Evolutionary conservation across 2,113 vertebrate genomes (phyloP).

Genomic region (Toxotes jaculatrix): DNA sequence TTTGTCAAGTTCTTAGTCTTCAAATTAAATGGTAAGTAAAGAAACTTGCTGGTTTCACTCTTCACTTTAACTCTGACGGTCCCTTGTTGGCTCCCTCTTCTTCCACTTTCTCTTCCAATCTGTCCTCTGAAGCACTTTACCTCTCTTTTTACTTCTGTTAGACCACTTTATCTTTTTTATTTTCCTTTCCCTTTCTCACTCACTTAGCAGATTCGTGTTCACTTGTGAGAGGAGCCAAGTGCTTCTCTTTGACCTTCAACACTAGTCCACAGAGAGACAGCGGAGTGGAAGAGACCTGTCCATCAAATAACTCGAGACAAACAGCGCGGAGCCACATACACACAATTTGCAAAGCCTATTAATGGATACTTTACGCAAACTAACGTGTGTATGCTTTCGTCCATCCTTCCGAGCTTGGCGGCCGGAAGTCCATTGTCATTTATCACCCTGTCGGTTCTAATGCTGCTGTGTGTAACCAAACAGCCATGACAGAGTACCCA

Average conservation of each 20-base stretch:
- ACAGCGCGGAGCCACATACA: conserved; percentile 5
- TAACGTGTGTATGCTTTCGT: conserved; percentile 4
- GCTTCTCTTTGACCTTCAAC: conserved; percentile 67
- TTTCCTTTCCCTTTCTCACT: conserved; percentile 31
- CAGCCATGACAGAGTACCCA: conserved; percentile 57
- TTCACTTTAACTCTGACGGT: background rate
- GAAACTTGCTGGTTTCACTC: background rate
- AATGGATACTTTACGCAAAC: background rate
- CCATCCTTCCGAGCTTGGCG: conserved; percentile 9
- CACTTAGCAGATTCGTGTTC: conserved; percentile 35
- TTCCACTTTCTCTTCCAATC: conserved; percentile 10
- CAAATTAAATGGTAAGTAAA: background rate
- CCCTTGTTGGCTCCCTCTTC: background rate
- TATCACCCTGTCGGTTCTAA: conserved; percentile 57
- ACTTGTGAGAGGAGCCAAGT: conserved; percentile 40
- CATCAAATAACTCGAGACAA: conserved; percentile 37
- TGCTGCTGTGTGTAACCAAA: conserved; percentile 51
- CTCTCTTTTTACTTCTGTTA: conserved; percentile 21
- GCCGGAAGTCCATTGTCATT: conserved; percentile 53
- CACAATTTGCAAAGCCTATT: background rate
- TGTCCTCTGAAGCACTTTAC: background rate
- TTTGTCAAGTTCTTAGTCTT: background rate
- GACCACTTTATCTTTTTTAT: conserved; percentile 39
- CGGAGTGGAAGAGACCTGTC: conserved; percentile 38
- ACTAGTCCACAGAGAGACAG: conserved; percentile 47